These are phyloP conservation scores for Eleutherodactylus coqui DNA, from an alignment of 2,797 vertebrate genomes.

Conservation along the genomic window DNA sequence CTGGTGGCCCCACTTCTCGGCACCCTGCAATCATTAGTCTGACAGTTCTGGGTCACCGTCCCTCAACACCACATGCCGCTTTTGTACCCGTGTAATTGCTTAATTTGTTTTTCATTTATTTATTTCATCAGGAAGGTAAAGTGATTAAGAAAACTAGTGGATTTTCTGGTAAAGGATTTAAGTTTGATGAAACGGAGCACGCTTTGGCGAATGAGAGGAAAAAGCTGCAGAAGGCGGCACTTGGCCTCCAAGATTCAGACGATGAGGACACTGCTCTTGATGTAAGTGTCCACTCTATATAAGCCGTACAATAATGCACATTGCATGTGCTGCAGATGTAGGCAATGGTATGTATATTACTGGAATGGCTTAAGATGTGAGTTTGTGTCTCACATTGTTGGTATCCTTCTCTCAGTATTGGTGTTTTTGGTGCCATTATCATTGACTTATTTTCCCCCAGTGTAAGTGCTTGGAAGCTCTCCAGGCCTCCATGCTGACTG, in stretches of 20 bases:
- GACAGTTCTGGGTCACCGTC: too few relatives aligned
- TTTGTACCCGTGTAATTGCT: neutral
- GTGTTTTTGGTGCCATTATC: too few relatives aligned
- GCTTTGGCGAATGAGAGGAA: constrained; percentile 96
- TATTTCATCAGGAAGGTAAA: constrained; percentile 89
- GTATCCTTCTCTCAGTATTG: too few relatives aligned
- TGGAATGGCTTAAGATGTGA: too few relatives aligned
- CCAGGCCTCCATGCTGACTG: too few relatives aligned
- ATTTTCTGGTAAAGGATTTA: constrained; percentile 98
- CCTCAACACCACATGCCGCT: too few relatives aligned
- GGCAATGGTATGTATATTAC: too few relatives aligned
- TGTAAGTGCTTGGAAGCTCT: too few relatives aligned
- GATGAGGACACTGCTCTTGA: constrained; percentile 95
- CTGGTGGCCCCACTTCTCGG: too few relatives aligned
- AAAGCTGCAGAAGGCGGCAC: constrained; percentile 96
- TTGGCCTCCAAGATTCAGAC: constrained; percentile 96
- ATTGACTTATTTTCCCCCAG: too few relatives aligned
- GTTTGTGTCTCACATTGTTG: too few relatives aligned
- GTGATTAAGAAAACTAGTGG: constrained; percentile 96
- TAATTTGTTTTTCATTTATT: constrained; percentile 6
- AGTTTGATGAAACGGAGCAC: constrained; percentile 98
- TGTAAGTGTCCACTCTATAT: constrained; percentile 76
- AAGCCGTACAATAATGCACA: neutral
- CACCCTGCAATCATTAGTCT: too few relatives aligned
- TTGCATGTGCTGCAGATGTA: neutral